Percentiles rank a stretch among this genome's conserved stretches.
Evolutionary conservation across 2,888 invertebrate genomes (phyloP).

Genomic region (Mayetiola destructor): DNA sequence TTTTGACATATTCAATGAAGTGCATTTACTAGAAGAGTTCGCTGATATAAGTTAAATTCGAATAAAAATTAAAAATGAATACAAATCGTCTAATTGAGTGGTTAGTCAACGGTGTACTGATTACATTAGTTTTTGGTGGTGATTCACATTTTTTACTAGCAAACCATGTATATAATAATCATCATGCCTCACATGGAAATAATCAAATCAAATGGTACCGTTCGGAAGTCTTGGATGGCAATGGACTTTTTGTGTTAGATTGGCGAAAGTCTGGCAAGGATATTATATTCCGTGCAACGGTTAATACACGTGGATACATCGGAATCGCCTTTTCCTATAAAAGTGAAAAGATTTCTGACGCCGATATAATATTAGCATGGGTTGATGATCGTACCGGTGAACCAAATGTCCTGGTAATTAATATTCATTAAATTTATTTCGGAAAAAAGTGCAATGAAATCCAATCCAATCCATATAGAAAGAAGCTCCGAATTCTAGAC

Average conservation of each 20-base stretch:
- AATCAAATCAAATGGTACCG: slow-evolving; percentile 26
- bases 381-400: slow-evolving; percentile 49
- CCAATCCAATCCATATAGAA: no score
- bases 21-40: no score
- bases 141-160: background rate
- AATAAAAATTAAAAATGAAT: background rate
- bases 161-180: slow-evolving; percentile 9
- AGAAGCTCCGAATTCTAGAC: no score
- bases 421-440: background rate
- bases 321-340: slow-evolving; percentile 72
- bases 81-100: background rate
- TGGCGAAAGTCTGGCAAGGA: slow-evolving; percentile 60
- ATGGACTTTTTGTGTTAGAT: slow-evolving; percentile 39
- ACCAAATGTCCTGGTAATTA: slow-evolving; percentile 52
- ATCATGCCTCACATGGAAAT: background rate
- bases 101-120: background rate
- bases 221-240: slow-evolving; percentile 32
- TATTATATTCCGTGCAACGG: slow-evolving; percentile 67
- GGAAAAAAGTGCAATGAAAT: no score
- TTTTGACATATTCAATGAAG: no score
- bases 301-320: slow-evolving; percentile 68
- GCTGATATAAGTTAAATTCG: no score
- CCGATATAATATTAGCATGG: slow-evolving; percentile 81
- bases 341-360: slow-evolving; percentile 58
- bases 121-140: background rate